Percentiles rank a stretch among this genome's conserved stretches.
phyloP scores from a whole-genome alignment of 2,113 vertebrate species.

The Sialia sialis region DNA sequence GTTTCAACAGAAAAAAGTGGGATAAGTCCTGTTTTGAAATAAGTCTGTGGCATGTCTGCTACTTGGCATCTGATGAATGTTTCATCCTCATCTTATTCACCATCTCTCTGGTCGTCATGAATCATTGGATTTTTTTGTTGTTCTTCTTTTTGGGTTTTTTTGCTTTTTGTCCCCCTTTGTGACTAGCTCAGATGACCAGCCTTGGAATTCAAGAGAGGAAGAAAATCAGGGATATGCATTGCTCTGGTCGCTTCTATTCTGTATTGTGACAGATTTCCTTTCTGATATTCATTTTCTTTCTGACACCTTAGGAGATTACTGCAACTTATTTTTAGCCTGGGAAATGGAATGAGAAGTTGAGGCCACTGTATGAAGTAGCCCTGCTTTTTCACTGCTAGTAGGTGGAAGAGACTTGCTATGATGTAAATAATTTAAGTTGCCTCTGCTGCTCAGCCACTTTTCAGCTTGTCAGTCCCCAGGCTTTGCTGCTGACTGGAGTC shows the following conservation, averaged over 20 bases:
- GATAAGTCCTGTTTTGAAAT: neutral
- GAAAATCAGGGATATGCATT: neutral
- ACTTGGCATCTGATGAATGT: neutral
- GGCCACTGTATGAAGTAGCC: neutral
- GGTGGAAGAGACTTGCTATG: neutral
- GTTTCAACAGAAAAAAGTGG: neutral
- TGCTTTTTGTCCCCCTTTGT: neutral
- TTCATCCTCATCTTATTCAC: neutral
- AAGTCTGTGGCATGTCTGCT: neutral
- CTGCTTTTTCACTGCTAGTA: neutral
- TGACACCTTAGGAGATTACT: slow-evolving; percentile 27
- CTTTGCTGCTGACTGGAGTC: neutral
- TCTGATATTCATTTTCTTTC: slow-evolving; percentile 39
- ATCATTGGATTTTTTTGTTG: neutral
- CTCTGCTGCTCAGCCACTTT: neutral
- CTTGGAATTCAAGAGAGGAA: neutral
- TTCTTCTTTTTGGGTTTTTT: neutral
- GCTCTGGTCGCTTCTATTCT: neutral
- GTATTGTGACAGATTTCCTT: slow-evolving; percentile 44
- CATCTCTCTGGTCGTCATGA: neutral
- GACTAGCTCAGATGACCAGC: neutral
- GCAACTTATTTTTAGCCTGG: slow-evolving; percentile 34
- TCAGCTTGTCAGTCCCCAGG: neutral
- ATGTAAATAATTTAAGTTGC: neutral
- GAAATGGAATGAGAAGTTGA: slow-evolving; percentile 19